phyloP scores from a whole-genome alignment of 2,113 vertebrate genomes.

The Lepidothrix coronata region DNA sequence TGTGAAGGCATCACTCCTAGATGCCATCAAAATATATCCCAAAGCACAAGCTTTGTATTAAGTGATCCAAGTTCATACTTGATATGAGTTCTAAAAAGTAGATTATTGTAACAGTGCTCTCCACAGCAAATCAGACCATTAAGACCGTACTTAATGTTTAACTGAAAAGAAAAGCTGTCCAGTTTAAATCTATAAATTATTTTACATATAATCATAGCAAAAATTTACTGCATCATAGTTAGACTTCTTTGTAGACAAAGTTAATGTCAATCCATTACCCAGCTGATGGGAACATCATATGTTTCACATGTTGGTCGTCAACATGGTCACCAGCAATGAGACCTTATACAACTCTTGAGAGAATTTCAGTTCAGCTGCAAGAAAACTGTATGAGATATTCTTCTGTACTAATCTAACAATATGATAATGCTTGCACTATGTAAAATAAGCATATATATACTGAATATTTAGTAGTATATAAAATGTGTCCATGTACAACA shows the following conservation, averaged over 20 bases:
- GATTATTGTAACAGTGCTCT: constrained; percentile 64
- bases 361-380: background rate
- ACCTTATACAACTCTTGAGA: background rate
- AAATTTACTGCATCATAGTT: constrained; percentile 24
- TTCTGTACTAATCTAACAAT: background rate
- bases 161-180: constrained; percentile 52
- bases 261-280: background rate
- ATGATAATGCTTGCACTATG: background rate
- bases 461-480: background rate
- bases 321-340: background rate
- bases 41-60: constrained; percentile 65
- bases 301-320: background rate
- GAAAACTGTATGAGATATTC: background rate
- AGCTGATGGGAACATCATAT: background rate
- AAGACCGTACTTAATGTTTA: constrained; percentile 64
- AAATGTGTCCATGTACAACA: background rate
- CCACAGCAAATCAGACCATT: constrained; percentile 67
- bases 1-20: background rate
- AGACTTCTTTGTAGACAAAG: background rate
- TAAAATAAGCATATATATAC: background rate
- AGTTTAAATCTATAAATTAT: constrained; percentile 58
- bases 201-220: constrained; percentile 42
- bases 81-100: constrained; percentile 60
- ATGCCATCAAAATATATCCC: constrained; percentile 56
- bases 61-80: constrained; percentile 48